phyloP scores from a whole-genome alignment of 2,113 vertebrate genomes.

The Crypturellus undulatus region DNA sequence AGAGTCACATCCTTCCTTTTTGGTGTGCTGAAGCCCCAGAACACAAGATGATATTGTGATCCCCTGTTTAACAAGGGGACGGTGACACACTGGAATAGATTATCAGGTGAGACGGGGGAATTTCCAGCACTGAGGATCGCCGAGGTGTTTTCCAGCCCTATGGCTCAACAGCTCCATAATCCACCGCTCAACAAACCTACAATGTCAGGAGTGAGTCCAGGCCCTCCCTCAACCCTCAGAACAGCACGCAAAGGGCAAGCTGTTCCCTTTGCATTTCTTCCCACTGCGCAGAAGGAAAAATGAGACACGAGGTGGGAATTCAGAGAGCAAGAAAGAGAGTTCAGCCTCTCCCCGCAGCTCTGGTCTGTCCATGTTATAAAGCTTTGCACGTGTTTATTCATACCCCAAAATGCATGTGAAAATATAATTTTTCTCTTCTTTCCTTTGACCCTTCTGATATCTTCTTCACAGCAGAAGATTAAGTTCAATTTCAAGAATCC shows the following conservation, averaged over 20 bases:
- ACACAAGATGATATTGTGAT: conserved; percentile 17
- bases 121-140: conserved; percentile 55
- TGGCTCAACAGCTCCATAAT: conserved; percentile 67
- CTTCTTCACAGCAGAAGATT: conserved; percentile 70
- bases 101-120: conserved; percentile 36
- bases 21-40: neutral
- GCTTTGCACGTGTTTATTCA: neutral
- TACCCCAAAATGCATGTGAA: neutral
- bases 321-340: neutral
- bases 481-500: conserved; percentile 69
- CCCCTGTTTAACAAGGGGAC: conserved; percentile 60
- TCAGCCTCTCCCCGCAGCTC: conserved; percentile 9
- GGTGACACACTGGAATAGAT: conserved; percentile 58
- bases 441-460: conserved; percentile 63
- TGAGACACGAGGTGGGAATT: neutral
- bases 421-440: conserved; percentile 51
- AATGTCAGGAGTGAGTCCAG: neutral
- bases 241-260: conserved; percentile 54
- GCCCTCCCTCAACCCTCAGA: conserved; percentile 45
- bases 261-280: conserved; percentile 50
- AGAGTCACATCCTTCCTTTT: neutral
- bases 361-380: neutral
- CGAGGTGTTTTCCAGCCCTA: conserved; percentile 39
- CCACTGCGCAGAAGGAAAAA: conserved; percentile 38
- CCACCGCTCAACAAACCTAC: conserved; percentile 64